Percentiles rank a stretch among this genome's conserved stretches.
Evolutionary conservation across 2,888 invertebrate genomes (phyloP).

Genomic region (Lepidochrysops patricia): DNA sequence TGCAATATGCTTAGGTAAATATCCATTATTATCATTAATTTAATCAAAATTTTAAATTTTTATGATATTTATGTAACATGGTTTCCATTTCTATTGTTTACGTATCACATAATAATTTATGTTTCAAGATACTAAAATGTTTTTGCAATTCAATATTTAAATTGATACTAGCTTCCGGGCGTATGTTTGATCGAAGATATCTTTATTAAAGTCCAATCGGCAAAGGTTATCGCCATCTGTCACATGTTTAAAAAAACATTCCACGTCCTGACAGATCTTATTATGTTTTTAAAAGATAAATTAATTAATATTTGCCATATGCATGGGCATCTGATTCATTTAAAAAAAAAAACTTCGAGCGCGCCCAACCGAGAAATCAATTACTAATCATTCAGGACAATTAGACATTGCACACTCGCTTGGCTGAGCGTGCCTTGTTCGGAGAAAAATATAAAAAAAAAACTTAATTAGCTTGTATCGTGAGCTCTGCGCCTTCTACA

Average conservation of each 20-base stretch:
- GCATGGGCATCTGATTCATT: not conserved
- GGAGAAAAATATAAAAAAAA: conserved; percentile 6
- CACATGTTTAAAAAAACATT: not conserved
- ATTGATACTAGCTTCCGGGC: not conserved
- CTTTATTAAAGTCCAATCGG: not conserved
- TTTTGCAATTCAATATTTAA: conserved; percentile 1
- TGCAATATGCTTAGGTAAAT: too few species aligned
- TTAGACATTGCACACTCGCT: conserved; percentile 23
- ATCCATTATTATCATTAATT: not conserved
- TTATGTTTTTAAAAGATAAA: conserved; percentile 8
- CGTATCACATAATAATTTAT: not conserved
- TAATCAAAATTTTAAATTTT: not conserved
- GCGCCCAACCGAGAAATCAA: conserved; percentile 27
- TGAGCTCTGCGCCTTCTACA: not conserved
- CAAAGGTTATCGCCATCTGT: not conserved
- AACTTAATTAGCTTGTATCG: conserved; percentile 10
- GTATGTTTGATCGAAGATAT: not conserved
- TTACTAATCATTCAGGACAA: conserved; percentile 24
- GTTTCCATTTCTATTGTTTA: not conserved
- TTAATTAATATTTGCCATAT: conserved; percentile 11
- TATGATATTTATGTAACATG: not conserved
- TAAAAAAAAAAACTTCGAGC: conserved; percentile 3
- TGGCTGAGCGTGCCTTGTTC: conserved; percentile 13
- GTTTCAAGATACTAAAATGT: not conserved
- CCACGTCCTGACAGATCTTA: not conserved